Evolutionary conservation across 2,888 invertebrate genomes (phyloP), one percentile per base, ranked within the genome.

Genomic region (Macrosiphum euphorbiae): DNA sequence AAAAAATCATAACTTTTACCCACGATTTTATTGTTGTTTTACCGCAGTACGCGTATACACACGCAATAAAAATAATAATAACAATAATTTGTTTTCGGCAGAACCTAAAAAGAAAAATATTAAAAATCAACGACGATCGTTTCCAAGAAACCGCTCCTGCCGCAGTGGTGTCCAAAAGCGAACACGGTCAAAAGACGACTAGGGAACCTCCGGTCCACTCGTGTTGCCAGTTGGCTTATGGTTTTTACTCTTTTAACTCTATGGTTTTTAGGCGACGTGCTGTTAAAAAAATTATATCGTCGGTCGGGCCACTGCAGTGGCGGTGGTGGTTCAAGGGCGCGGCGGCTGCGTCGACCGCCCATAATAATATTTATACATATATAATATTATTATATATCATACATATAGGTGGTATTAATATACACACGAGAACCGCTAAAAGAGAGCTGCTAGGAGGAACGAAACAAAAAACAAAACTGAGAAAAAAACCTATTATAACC

Each of bases 51-150:
- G n/a, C 47, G 16, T 52, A 55, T 28, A 58, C 50, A 35, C 47
- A 47, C 47, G 61, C 28, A 28, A 84, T 26, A 90, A 90, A 47
- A 90, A 67, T 67, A 90, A 90, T 47, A 90, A 90, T 67, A 90
- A 61, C 35, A 67, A 67, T 41, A 92, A 88, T 92, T 88, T 78
- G 88, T 88, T 88, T 88, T 78, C 88, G 88, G 61, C 88, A 24
- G 87, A 47, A 61, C 47, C 52, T 28, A 11, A 41, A 41, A 58
- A 41, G 28, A 91, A 84, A 91, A 78, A 78, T 78, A 78, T 78
- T 67, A 67, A 78, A 78, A 67, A 78, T 35, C 10, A 61, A 67
- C 20, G 35, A 67, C 35, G 28, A 91, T 50, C 44, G 41, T 88
- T 88, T 58, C 88, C 88, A 8, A 58, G 55, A 55, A 58, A 55